Evolutionary conservation across 2,113 vertebrate species (phyloP), one percentile per base, ranked within the genome.

Genomic region (Callipepla squamata): DNA sequence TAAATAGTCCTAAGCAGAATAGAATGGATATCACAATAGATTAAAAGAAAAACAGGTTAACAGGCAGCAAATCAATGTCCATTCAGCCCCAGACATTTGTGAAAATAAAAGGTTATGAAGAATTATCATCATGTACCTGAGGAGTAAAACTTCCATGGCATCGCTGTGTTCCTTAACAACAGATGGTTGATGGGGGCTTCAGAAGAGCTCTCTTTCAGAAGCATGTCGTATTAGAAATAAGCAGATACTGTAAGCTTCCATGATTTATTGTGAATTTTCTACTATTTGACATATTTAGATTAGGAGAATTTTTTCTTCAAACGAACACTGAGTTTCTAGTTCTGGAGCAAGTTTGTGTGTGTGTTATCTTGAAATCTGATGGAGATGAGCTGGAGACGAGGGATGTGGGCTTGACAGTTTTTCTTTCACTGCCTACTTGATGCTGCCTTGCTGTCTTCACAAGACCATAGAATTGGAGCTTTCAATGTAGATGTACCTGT

Each of bases 21-120:
- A 79, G 83, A 69, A 90, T 84, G 80, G 62, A 93, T 92, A 93
- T 96, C 74, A 92, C 86, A 92, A 74, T 70, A 91, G 90, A 93
- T 96, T 95, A 94, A 92, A 92, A 85, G 80, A 70, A 94, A 91
- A 70, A 75, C 80, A 75, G 73, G 80, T 85, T 92, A 95, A 95
- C 25, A 47, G 87, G 89, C 90, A 94, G 93, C 87, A 95, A 95
- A 96, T 93, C 92, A 89, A 62, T 94, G 89, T 72, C 90, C 85
- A 84, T 95, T 94, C 83, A 89, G 66, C 70, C 65, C 92, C 84
- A 85, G 80, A 92, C 88, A 59, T 83, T 84, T 90, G 81, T 93
- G 83, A 92, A 92, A 96, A 87, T 94, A 95, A 94, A 92, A 62
- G 69, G 80, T 95, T 91, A 91, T 78, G 77, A 95, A 78, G 80